A percentile compares a stretch with the other conserved stretches of the same genome.
phyloP scores from a whole-genome alignment of 1,140 invertebrate genomes.

The Drosophila mayri region DNA sequence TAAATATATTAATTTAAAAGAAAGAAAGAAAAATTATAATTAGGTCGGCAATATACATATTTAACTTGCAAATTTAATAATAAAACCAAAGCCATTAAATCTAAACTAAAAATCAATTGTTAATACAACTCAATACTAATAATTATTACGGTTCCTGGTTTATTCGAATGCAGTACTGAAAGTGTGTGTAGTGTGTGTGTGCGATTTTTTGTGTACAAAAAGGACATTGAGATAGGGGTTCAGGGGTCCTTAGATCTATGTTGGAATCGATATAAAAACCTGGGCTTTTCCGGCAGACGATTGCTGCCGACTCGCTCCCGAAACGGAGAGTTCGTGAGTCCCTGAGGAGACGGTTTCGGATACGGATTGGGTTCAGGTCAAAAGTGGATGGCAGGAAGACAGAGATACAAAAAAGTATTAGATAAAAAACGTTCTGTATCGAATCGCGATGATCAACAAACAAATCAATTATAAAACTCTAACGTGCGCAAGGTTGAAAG shows the following conservation, averaged over 20 bases:
- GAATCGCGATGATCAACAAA: conserved; percentile 12
- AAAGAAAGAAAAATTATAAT: background rate
- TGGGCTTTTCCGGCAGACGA: conserved; percentile 92
- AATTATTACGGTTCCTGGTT: conserved; percentile 31
- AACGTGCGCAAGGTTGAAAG: conserved; percentile 50
- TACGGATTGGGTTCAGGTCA: conserved; percentile 24
- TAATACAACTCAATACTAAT: conserved; percentile 1
- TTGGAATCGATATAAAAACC: conserved; percentile 87
- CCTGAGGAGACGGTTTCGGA: conserved; percentile 75
- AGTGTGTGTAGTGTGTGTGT: conserved; percentile 5
- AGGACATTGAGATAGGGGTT: background rate
- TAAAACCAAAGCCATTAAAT: background rate
- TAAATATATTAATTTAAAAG: background rate
- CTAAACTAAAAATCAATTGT: background rate
- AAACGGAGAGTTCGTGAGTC: conserved; percentile 91
- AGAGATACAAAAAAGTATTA: conserved; percentile 59
- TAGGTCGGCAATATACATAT: background rate
- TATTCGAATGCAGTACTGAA: conserved; percentile 51
- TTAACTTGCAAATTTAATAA: background rate
- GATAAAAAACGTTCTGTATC: conserved; percentile 9
- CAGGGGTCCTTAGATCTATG: conserved; percentile 25
- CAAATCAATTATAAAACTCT: conserved; percentile 16
- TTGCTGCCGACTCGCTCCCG: conserved; percentile 94
- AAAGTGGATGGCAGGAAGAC: conserved; percentile 17
- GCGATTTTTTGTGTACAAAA: conserved; percentile 27